A percentile compares a stretch with the other conserved stretches of the same genome.
Conservation (phyloP, 2,113 vertebrate genomes). For the Anguilla japonica region DNA sequence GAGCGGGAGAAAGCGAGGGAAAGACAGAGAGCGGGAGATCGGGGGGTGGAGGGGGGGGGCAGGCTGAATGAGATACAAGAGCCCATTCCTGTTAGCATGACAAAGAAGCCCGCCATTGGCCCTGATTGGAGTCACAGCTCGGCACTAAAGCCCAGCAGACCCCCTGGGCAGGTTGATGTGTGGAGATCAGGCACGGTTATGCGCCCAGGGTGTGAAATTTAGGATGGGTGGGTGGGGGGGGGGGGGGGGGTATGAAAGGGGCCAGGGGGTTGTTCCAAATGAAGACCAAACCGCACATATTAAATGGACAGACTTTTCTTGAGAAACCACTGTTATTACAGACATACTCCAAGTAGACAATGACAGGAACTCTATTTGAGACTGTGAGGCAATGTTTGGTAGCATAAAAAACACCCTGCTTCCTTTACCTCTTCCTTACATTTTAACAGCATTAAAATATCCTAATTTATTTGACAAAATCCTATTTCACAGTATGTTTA, state of each 20-base stretch:
- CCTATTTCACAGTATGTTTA: no score
- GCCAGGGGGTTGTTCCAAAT: conserved; percentile 40
- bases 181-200: conserved; percentile 73
- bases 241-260: conserved; percentile 60
- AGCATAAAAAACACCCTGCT: not conserved
- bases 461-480: not conserved
- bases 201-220: conserved; percentile 74
- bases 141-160: conserved; percentile 67
- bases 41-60: conserved; percentile 34
- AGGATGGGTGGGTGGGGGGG: conserved; percentile 56
- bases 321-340: not conserved
- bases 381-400: not conserved
- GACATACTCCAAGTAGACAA: not conserved
- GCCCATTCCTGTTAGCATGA: conserved; percentile 75
- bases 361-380: not conserved
- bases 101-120: conserved; percentile 73
- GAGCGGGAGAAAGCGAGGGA: conserved; percentile 41
- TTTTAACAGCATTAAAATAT: not conserved
- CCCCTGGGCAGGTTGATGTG: conserved; percentile 65
- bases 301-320: not conserved
- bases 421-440: not conserved
- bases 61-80: conserved; percentile 77
- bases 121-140: conserved; percentile 80
- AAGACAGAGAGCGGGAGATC: not conserved
- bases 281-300: conserved; percentile 51